Percentiles rank a stretch among this genome's conserved stretches.
Conservation (phyloP, 2,113 vertebrate species). For the Poecilia latipinna region DNA sequence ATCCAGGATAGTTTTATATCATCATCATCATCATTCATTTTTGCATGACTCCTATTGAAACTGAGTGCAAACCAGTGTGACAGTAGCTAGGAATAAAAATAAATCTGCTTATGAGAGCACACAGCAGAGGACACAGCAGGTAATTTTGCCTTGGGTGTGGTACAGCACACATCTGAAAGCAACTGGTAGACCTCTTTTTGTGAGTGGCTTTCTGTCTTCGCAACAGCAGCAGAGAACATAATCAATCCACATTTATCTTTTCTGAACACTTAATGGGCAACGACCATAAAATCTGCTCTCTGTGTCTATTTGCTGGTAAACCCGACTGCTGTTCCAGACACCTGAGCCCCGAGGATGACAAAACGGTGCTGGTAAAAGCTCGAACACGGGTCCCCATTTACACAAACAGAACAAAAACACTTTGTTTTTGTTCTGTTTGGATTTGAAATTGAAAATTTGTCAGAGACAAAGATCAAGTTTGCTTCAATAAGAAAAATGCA, state of each 20-base stretch:
- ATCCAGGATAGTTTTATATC: background rate
- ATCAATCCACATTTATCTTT: constrained; percentile 49
- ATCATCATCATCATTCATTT: background rate
- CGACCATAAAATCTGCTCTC: constrained; percentile 20
- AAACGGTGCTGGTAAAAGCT: constrained; percentile 7
- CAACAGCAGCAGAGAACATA: constrained; percentile 43
- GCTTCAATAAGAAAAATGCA: background rate
- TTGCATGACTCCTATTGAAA: constrained; percentile 20
- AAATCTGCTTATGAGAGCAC: constrained; percentile 39
- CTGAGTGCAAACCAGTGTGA: constrained; percentile 5
- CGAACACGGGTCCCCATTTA: background rate
- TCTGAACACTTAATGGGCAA: constrained; percentile 36
- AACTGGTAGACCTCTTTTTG: constrained; percentile 26
- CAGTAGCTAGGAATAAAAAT: constrained; percentile 16
- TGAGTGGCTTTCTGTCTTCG: constrained; percentile 43
- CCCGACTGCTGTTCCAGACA: constrained; percentile 4
- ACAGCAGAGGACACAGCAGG: constrained; percentile 40
- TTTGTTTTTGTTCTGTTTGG: background rate
- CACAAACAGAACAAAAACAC: background rate
- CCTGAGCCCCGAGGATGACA: constrained; percentile 8
- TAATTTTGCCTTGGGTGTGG: constrained; percentile 25
- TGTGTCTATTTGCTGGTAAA: constrained; percentile 22
- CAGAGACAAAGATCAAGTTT: background rate
- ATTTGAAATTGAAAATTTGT: background rate
- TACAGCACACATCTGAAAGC: constrained; percentile 43